phyloP scores from a whole-genome alignment of 2,113 vertebrate genomes.

The Pluvialis apricaria region DNA sequence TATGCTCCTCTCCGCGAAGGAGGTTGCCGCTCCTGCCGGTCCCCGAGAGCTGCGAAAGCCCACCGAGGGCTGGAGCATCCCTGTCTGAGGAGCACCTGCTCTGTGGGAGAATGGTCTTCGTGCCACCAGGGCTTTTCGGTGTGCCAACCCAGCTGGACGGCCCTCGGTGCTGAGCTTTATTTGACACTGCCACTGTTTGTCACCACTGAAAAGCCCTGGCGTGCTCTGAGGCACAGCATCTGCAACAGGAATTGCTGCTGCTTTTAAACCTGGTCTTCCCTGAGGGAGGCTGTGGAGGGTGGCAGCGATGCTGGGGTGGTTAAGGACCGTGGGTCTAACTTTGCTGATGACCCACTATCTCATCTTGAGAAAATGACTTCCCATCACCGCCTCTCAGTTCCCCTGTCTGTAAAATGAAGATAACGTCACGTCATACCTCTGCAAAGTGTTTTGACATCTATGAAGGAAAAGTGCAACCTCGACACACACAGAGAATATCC shows the following conservation, averaged over 20 bases:
- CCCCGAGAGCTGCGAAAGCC: background rate
- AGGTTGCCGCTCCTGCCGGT: background rate
- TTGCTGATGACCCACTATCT: background rate
- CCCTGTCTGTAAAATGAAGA: background rate
- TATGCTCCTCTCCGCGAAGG: background rate
- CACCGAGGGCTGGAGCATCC: background rate
- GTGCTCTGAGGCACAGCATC: background rate
- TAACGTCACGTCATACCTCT: background rate
- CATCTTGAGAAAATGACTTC: background rate
- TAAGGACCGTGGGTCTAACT: background rate
- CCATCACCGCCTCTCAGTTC: background rate
- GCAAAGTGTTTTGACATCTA: background rate
- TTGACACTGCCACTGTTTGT: background rate
- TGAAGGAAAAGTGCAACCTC: background rate
- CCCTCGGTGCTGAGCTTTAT: background rate
- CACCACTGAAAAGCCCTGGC: background rate
- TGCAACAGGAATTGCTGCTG: fast-evolving
- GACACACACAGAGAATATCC: background rate
- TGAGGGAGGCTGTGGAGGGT: background rate
- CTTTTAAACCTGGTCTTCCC: background rate
- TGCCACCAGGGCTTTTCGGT: background rate
- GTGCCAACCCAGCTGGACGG: background rate
- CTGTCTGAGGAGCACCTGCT: background rate
- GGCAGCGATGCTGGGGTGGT: background rate
- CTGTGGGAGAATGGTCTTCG: fast-evolving